phyloP scores from a whole-genome alignment of 2,888 invertebrate species.

The Chouioia cunea region DNA sequence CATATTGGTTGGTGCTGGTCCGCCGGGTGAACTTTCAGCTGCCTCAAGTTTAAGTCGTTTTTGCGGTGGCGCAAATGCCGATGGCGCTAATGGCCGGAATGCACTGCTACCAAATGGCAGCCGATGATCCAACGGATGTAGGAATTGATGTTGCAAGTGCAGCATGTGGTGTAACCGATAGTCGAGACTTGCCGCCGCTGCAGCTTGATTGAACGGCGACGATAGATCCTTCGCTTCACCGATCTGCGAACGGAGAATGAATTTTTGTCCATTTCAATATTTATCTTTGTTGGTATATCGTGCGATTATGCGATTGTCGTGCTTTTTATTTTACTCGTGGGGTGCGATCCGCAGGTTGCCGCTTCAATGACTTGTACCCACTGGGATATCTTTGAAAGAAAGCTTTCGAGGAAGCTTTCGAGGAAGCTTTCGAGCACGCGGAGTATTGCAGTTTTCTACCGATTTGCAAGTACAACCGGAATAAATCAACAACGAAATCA shows the following conservation, averaged over 20 bases:
- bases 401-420: no score
- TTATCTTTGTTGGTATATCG: no score
- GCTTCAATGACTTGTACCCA: no score
- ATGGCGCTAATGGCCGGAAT: constrained; percentile 73
- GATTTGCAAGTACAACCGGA: no score
- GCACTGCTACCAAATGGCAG: constrained; percentile 74
- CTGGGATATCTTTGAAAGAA: no score
- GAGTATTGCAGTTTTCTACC: no score
- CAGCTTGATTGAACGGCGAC: constrained; percentile 74
- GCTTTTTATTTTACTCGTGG: no score
- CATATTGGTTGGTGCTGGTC: constrained; percentile 63
- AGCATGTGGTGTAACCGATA: constrained; percentile 79
- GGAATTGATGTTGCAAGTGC: constrained; percentile 80
- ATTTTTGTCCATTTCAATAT: no score
- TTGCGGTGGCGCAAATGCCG: constrained; percentile 78
- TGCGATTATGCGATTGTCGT: no score
- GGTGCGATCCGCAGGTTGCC: no score
- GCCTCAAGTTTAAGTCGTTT: constrained; percentile 72
- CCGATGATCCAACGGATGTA: constrained; percentile 77
- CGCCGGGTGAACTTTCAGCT: constrained; percentile 40
- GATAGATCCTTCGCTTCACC: constrained; percentile 74
- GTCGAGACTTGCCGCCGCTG: constrained; percentile 69
- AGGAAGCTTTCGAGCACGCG: no score
- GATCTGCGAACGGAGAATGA: constrained; percentile 37
- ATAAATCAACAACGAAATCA: no score